Conservation (phyloP, 1,140 invertebrate genomes). For the Choristoneura fumiferana region DNA sequence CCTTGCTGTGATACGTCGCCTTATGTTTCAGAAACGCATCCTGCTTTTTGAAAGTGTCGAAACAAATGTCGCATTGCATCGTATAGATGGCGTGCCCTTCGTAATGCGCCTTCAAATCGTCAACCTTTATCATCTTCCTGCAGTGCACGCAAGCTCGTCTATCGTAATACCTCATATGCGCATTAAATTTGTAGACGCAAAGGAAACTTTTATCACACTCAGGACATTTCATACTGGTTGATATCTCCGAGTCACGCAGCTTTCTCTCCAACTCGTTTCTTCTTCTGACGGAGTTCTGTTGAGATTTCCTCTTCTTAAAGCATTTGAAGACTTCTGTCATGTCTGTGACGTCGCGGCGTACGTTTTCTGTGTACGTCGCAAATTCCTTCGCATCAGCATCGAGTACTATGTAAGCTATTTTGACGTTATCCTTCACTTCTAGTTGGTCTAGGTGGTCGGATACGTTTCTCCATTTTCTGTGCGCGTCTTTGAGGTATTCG, state of each 20-base stretch:
- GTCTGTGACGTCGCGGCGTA: neutral
- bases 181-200: conserved; percentile 24
- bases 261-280: neutral
- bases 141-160: conserved; percentile 31
- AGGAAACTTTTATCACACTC: conserved; percentile 26
- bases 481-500: conserved; percentile 26
- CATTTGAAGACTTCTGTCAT: neutral
- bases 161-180: conserved; percentile 28
- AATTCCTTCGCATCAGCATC: neutral
- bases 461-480: conserved; percentile 27
- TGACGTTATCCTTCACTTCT: neutral
- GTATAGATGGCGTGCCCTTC: conserved; percentile 17
- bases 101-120: conserved; percentile 23
- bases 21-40: conserved; percentile 21
- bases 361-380: neutral
- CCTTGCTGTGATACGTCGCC: conserved; percentile 19
- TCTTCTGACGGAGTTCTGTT: neutral
- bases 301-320: neutral
- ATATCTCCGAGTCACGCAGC: neutral
- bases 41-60: conserved; percentile 22
- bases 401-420: neutral
- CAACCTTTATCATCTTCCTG: conserved; percentile 22
- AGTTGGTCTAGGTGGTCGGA: neutral
- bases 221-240: conserved; percentile 25
- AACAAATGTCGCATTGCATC: conserved; percentile 29